Conservation (phyloP, 2,113 vertebrate genomes). For the Nannospalax galili region DNA sequence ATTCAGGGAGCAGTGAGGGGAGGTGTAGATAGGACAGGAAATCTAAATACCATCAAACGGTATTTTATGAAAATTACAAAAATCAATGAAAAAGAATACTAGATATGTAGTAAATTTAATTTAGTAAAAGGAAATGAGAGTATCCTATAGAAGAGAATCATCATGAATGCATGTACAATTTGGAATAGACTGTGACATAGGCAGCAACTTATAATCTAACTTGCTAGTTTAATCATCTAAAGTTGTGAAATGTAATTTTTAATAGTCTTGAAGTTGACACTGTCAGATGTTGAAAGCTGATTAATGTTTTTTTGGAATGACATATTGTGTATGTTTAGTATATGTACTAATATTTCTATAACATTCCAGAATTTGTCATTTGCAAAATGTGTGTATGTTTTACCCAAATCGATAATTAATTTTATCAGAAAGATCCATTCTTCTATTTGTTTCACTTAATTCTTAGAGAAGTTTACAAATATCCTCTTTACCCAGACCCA, state of each 20-base stretch:
- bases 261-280: background rate
- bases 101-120: background rate
- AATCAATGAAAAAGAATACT: background rate
- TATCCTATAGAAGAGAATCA: background rate
- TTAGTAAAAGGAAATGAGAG: background rate
- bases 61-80: too few species aligned
- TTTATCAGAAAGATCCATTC: background rate
- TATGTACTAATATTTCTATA: background rate
- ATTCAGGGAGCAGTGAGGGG: too few species aligned
- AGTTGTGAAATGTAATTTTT: background rate
- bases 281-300: background rate
- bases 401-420: background rate
- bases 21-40: too few species aligned
- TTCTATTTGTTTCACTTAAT: slow-evolving; percentile 17
- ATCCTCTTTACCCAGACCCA: too few species aligned
- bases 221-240: background rate
- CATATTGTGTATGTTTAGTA: background rate
- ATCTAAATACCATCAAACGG: too few species aligned
- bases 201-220: background rate
- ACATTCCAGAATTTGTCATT: background rate
- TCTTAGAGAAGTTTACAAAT: background rate
- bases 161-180: background rate
- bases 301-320: background rate
- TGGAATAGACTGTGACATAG: background rate
- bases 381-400: background rate